These are phyloP conservation scores for Phocoena sinus DNA, from an alignment of 2,113 vertebrate species.

Conservation along the genomic window DNA sequence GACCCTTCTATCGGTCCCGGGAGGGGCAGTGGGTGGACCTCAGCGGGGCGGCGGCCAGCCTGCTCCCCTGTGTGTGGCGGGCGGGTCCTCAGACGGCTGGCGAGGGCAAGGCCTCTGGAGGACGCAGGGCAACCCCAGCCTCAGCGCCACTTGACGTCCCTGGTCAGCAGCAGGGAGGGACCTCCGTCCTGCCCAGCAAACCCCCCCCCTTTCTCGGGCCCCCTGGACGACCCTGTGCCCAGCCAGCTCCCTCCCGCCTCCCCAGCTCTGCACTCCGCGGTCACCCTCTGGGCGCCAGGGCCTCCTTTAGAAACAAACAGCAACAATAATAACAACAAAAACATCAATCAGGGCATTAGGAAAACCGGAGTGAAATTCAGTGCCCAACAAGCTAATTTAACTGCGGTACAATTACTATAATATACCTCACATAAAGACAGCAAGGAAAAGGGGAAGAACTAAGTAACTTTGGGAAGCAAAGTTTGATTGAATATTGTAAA, in stretches of 20 bases:
- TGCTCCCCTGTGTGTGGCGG: no score
- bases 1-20: no score
- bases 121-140: background rate
- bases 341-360: background rate
- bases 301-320: background rate
- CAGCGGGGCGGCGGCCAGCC: background rate
- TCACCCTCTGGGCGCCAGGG: background rate
- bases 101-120: accelerated
- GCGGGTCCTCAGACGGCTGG: accelerated
- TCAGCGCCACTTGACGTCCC: background rate
- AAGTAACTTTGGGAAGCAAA: background rate
- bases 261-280: background rate
- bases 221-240: background rate
- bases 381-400: background rate
- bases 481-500: background rate
- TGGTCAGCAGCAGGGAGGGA: background rate
- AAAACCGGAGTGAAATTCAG: background rate
- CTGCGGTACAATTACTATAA: background rate
- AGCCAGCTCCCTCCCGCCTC: background rate
- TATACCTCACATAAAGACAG: background rate
- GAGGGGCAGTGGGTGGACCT: background rate
- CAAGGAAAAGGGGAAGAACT: background rate
- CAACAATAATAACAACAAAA: background rate
- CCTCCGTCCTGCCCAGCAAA: background rate
- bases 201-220: accelerated